phyloP scores from a whole-genome alignment of 2,113 vertebrate species.

The Mesitornis unicolor region DNA sequence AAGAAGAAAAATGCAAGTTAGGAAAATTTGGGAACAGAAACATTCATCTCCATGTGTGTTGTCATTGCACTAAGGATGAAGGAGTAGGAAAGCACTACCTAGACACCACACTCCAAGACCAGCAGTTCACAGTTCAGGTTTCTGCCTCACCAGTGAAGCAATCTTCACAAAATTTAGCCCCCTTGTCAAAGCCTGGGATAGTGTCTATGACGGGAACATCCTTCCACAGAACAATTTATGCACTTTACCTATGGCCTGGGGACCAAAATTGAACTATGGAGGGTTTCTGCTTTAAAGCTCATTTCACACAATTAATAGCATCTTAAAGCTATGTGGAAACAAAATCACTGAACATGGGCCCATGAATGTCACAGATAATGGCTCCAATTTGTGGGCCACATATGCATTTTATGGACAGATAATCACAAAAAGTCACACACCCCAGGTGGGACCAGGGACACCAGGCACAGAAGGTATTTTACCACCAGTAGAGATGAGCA shows the following conservation, averaged over 20 bases:
- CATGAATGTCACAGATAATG: neutral
- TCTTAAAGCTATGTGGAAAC: neutral
- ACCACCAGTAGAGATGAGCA: neutral
- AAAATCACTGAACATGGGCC: neutral
- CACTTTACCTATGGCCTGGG: neutral
- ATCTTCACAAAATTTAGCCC: neutral
- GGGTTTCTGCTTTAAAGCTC: neutral
- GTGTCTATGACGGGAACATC: neutral
- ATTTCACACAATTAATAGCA: neutral
- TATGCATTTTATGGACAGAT: neutral
- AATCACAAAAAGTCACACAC: neutral
- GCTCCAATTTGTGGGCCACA: neutral
- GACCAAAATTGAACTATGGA: neutral
- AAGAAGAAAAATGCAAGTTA: neutral
- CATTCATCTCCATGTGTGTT: neutral
- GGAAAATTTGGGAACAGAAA: neutral
- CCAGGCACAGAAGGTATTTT: neutral
- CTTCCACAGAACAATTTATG: neutral
- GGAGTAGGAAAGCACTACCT: neutral
- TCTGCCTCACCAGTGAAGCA: neutral
- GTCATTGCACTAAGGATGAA: no score
- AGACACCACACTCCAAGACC: neutral
- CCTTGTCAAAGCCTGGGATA: neutral
- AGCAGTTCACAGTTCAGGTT: neutral
- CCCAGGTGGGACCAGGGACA: neutral